Evolutionary conservation across 2,888 invertebrate genomes (phyloP).

Genomic region (Xanthia togata): DNA sequence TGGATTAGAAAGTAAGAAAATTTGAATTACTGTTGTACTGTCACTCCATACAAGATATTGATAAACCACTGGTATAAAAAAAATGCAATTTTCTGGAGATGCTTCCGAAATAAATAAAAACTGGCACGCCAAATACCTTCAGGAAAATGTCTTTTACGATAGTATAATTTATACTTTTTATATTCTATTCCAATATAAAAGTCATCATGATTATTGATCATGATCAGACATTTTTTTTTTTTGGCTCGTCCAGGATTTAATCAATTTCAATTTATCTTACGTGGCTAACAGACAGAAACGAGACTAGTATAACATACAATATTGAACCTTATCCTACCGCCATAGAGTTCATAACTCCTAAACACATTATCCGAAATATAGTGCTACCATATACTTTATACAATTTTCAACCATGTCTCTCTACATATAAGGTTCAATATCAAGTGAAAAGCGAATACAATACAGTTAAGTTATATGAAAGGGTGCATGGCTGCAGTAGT

Average conservation of each 20-base stretch:
- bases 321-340: conserved; percentile 29
- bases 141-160: conserved; percentile 12
- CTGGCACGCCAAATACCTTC: not conserved
- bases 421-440: conserved; percentile 32
- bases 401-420: conserved; percentile 6
- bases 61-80: not conserved
- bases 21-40: conserved; percentile 23
- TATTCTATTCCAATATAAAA: conserved; percentile 1
- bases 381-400: not conserved
- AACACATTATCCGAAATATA: not conserved
- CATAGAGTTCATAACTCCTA: conserved; percentile 13
- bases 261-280: conserved; percentile 7
- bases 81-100: not conserved
- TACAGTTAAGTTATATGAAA: conserved; percentile 10
- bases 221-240: not conserved
- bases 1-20: not conserved
- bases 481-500: not conserved
- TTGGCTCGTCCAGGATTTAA: not conserved
- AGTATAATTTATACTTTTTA: not conserved
- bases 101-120: not conserved
- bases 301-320: conserved; percentile 19
- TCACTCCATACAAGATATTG: not conserved
- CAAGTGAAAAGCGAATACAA: not conserved
- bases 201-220: not conserved
- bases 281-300: not conserved